Evolutionary conservation across 1,140 invertebrate species (phyloP).

Genomic region (Drosophila rufa): DNA sequence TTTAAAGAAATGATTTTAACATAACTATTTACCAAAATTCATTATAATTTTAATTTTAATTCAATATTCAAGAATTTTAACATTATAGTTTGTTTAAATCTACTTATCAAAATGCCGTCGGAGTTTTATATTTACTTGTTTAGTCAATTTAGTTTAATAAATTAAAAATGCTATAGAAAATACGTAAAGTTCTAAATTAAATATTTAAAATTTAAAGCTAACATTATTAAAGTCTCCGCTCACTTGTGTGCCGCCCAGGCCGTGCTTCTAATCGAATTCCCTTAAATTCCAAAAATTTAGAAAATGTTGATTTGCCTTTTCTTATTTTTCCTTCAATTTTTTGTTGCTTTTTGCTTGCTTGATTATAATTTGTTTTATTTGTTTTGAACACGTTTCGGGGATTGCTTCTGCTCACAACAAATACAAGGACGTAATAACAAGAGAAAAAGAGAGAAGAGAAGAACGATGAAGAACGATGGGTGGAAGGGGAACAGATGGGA

Average conservation of each 20-base stretch:
- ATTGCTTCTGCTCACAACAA: conserved; percentile 57
- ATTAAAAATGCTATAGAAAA: no score
- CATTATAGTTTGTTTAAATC: rapidly evolving
- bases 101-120: conserved; percentile 2
- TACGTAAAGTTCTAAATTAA: neutral
- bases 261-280: conserved; percentile 16
- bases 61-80: neutral
- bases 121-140: neutral
- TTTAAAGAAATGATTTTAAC: no score
- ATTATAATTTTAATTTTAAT: neutral
- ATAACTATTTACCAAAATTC: neutral
- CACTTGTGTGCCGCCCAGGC: neutral
- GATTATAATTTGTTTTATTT: conserved; percentile 56
- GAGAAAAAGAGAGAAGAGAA: conserved; percentile 40
- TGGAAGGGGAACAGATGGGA: conserved; percentile 18
- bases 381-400: conserved; percentile 62
- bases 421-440: conserved; percentile 45
- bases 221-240: conserved; percentile 1
- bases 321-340: conserved; percentile 9
- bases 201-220: no score
- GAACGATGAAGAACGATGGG: conserved; percentile 28
- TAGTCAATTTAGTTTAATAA: no score
- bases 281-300: conserved; percentile 33
- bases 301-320: conserved; percentile 34
- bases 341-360: conserved; percentile 18